Evolutionary conservation across 2,888 invertebrate species (phyloP), one percentile per base, ranked within the genome.

Genomic region (Brachyptera putata): DNA sequence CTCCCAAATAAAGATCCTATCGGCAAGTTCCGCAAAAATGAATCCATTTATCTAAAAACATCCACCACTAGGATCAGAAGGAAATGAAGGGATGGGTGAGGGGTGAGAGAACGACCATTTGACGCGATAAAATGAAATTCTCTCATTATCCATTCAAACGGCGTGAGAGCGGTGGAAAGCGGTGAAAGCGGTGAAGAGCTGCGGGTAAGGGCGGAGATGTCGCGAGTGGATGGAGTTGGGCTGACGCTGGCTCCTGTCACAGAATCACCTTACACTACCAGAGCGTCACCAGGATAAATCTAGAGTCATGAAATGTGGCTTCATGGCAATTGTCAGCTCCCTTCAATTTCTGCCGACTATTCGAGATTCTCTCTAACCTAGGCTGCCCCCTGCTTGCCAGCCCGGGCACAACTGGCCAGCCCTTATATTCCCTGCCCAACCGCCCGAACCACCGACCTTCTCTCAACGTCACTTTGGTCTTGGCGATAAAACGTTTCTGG

Each of bases 91-190:
- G 16, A 18, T 9, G 3, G 41, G 7, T 41, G 5, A 13, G 21
- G 41, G 4, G 16, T 16, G n/a, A n/a, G n/a, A n/a, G n/a, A n/a
- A n/a, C n/a, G n/a, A 41, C 11, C 41, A 41, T 41, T 41, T n/a
- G n/a, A n/a, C n/a, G 41, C n/a, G 41, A 41, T 16, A 41, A 41
- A 41, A 41, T 41, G 9, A 41, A 26, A 26, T 49, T 26, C 41
- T 49, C 49, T 49, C 49, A 49, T 49, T 49, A 49, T 25, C 49
- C 49, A 49, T 49, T 49, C 49, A 49, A 49, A 49, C 16, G 30
- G 49, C 49, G 49, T 26, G 16, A 30, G 49, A 4, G 7, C 48
- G 9, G 7, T 26, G 26, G 26, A n/a, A 43, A 16, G n/a, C n/a
- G n/a, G n/a, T n/a, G n/a, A 3, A 43, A 43, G n/a, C 18, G 21